A percentile compares a stretch with the other conserved stretches of the same genome.
These are phyloP conservation scores for Netelia melanura DNA, from an alignment of 2,888 invertebrate species.

Conservation along the genomic window DNA sequence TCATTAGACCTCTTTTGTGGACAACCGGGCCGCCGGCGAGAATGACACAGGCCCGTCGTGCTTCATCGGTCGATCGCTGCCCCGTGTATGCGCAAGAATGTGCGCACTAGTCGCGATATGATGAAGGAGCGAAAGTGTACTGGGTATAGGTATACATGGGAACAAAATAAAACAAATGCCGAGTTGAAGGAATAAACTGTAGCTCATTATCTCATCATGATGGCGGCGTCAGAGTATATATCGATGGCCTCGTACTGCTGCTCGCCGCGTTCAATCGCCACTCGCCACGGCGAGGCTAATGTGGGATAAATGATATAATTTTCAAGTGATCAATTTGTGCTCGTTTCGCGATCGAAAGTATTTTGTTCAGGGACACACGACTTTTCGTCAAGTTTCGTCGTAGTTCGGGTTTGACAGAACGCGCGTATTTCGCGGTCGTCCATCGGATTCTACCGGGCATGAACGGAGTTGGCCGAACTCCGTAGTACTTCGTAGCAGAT, in stretches of 20 bases:
- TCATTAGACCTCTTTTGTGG: conserved; percentile 33
- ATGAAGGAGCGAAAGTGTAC: conserved; percentile 56
- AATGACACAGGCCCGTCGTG: conserved; percentile 65
- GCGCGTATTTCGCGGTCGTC: conserved; percentile 80
- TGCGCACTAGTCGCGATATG: conserved; percentile 63
- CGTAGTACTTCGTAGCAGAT: conserved; percentile 11
- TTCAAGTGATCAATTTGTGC: background rate
- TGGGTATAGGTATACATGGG: conserved; percentile 34
- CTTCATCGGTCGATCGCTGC: conserved; percentile 61
- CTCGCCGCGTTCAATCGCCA: conserved; percentile 34
- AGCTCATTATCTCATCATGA: conserved; percentile 71
- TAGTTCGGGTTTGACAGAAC: conserved; percentile 74
- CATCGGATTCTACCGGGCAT: conserved; percentile 73
- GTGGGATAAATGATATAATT: conserved; percentile 19
- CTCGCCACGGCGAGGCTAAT: conserved; percentile 5
- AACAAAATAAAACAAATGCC: conserved; percentile 65
- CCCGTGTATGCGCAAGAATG: conserved; percentile 70
- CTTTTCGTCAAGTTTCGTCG: background rate
- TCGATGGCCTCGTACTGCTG: conserved; percentile 68
- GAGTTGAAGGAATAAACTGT: conserved; percentile 69
- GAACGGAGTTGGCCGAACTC: conserved; percentile 74
- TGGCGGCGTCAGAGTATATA: conserved; percentile 67
- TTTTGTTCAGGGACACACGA: background rate
- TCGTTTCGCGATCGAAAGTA: conserved; percentile 26
- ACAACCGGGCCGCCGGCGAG: conserved; percentile 51